Evolutionary conservation across 2,113 vertebrate genomes (phyloP).

Genomic region (Tachysurus fulvidraco): DNA sequence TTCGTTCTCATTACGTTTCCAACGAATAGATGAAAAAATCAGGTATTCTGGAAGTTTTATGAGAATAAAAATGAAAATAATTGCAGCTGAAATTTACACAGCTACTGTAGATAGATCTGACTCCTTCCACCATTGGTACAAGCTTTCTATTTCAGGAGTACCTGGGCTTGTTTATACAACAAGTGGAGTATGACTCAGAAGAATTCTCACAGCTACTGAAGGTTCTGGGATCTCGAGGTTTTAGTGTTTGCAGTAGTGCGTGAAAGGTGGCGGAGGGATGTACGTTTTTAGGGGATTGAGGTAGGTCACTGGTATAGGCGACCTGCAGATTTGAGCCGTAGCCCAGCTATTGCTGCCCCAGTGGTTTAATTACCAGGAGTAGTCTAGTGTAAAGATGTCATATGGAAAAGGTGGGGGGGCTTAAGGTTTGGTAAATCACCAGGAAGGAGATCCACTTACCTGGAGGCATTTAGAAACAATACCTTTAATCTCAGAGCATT

Average conservation of each 20-base stretch:
- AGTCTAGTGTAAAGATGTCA: conserved; percentile 72
- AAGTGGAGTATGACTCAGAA: conserved; percentile 77
- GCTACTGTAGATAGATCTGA: neutral
- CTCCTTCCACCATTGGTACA: conserved; percentile 60
- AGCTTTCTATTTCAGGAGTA: conserved; percentile 55
- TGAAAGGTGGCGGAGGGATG: conserved; percentile 43
- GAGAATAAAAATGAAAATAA: neutral
- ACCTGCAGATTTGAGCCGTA: conserved; percentile 69
- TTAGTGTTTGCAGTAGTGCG: neutral
- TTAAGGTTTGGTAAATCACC: conserved; percentile 55
- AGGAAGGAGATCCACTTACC: conserved; percentile 22
- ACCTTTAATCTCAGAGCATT: conserved; percentile 11
- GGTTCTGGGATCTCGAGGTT: conserved; percentile 51
- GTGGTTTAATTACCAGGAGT: conserved; percentile 76
- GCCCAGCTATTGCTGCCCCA: conserved; percentile 69
- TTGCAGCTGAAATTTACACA: neutral
- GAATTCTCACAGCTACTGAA: conserved; percentile 70
- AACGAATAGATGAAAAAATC: neutral
- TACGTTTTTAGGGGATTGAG: neutral
- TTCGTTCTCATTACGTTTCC: neutral
- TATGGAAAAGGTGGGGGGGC: conserved; percentile 52
- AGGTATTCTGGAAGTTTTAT: neutral
- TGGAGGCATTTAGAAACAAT: conserved; percentile 56
- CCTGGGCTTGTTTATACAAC: conserved; percentile 74
- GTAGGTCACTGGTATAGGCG: conserved; percentile 53